Conservation (phyloP, 2,888 invertebrate species). For the Ophraella communa region DNA sequence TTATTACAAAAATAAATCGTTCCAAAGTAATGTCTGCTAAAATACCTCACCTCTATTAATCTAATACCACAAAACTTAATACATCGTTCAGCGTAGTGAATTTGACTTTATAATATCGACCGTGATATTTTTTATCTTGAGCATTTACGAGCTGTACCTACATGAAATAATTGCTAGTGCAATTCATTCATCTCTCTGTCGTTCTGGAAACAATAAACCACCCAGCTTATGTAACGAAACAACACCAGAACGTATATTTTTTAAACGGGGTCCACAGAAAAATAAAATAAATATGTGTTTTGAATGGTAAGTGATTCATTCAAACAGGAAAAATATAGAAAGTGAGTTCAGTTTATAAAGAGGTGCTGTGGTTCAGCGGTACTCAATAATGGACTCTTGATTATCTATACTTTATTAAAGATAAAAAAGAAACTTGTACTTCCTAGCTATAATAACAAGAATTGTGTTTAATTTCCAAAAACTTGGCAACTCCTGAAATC, state of each 20-base stretch:
- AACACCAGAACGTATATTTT: not conserved
- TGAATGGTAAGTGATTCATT: not conserved
- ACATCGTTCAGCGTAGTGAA: constrained; percentile 5
- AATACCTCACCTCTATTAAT: not conserved
- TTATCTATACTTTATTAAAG: no score
- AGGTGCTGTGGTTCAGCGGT: no score
- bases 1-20: not conserved
- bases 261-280: not conserved
- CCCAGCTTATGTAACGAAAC: not conserved
- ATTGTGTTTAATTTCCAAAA: no score
- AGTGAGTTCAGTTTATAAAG: no score
- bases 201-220: constrained; percentile 2
- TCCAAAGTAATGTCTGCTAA: not conserved
- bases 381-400: no score
- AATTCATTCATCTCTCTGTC: constrained; percentile 14
- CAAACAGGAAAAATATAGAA: no score
- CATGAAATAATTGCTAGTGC: constrained; percentile 14
- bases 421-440: no score
- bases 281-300: not conserved
- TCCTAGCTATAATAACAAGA: no score
- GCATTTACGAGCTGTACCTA: constrained; percentile 8
- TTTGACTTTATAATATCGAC: constrained; percentile 16
- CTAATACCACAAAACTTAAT: not conserved
- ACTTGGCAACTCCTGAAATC: no score
- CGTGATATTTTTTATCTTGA: constrained; percentile 13